Percentiles rank a stretch among this genome's conserved stretches.
These are phyloP conservation scores for Psilopogon haemacephalus DNA, from an alignment of 2,113 vertebrate genomes.

Conservation along the genomic window DNA sequence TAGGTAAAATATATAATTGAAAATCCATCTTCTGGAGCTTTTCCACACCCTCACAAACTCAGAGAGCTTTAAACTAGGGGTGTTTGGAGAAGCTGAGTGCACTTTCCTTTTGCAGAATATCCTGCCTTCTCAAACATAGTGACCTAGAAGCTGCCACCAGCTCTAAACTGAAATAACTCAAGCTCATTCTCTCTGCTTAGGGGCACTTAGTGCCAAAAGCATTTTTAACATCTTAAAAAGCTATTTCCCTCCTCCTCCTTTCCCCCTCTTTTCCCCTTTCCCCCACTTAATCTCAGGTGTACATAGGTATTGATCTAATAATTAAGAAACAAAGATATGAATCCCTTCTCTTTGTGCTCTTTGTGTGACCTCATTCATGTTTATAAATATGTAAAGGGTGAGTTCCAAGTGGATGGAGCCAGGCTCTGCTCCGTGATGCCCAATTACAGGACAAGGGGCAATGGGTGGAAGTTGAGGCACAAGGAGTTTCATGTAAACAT, in stretches of 20 bases:
- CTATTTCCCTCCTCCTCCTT: background rate
- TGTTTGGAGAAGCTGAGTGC: background rate
- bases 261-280: background rate
- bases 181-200: background rate
- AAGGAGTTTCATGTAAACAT: background rate
- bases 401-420: too few species aligned
- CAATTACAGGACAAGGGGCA: too few species aligned
- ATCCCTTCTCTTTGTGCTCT: too few species aligned
- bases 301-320: background rate
- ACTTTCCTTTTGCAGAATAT: background rate
- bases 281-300: background rate
- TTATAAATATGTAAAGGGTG: too few species aligned
- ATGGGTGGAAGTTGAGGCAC: background rate
- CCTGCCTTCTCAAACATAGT: background rate
- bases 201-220: background rate
- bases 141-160: background rate
- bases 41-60: background rate
- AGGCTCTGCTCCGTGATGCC: too few species aligned
- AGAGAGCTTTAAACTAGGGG: background rate
- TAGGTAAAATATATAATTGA: background rate
- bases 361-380: too few species aligned
- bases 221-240: background rate
- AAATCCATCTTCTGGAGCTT: background rate
- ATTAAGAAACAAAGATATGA: background rate
- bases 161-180: background rate